Conservation (phyloP, 2,888 invertebrate species). For the Diarsia dahlii region DNA sequence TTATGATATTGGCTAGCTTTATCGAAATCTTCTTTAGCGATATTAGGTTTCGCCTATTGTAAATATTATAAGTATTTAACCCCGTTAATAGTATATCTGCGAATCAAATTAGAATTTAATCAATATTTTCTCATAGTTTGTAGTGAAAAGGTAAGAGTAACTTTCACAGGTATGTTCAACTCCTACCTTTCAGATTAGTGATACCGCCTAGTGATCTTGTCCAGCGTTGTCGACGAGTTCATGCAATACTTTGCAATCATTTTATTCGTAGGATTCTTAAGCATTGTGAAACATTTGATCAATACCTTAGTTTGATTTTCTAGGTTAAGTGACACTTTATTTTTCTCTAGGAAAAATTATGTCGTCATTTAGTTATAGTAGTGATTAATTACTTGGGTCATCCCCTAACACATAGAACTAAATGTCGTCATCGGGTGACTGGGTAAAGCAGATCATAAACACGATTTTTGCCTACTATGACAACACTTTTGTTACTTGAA, state of each 20-base stretch:
- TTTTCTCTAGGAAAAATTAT: background rate
- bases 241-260: slow-evolving; percentile 20
- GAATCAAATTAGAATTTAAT: too few species aligned
- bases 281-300: background rate
- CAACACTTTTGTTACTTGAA: background rate
- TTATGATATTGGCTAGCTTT: too few species aligned
- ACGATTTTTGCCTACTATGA: background rate
- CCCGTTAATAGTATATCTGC: too few species aligned
- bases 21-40: too few species aligned
- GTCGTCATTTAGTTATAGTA: background rate
- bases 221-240: too few species aligned
- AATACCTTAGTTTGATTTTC: background rate
- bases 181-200: too few species aligned
- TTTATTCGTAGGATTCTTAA: background rate
- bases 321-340: background rate
- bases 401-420: background rate
- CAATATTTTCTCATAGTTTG: too few species aligned
- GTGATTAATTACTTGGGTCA: background rate
- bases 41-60: too few species aligned
- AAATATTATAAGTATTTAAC: too few species aligned
- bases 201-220: background rate
- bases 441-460: background rate
- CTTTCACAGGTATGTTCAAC: background rate
- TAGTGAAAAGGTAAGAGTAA: background rate
- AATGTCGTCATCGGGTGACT: background rate